These are phyloP conservation scores for Melanargia galathea DNA, from an alignment of 2,888 invertebrate species.

Conservation along the genomic window DNA sequence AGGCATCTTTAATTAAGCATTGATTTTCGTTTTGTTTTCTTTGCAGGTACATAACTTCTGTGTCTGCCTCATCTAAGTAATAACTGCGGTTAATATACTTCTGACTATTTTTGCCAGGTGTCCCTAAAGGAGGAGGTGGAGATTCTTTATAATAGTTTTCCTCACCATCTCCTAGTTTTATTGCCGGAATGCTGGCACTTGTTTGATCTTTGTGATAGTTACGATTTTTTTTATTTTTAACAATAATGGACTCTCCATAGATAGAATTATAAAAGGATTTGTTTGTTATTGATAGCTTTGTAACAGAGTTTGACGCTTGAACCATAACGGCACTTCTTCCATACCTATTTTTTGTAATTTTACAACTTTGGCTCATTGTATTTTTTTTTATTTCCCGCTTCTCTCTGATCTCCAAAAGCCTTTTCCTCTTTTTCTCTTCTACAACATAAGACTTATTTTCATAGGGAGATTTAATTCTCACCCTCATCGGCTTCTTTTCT, in stretches of 20 bases:
- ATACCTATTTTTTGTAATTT: conserved; percentile 60
- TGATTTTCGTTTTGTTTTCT: conserved; percentile 49
- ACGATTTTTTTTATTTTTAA: conserved; percentile 45
- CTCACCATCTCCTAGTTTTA: conserved; percentile 44
- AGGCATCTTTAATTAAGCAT: conserved; percentile 45
- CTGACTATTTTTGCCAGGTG: conserved; percentile 46
- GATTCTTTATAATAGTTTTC: conserved; percentile 44
- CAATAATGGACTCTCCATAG: conserved; percentile 58
- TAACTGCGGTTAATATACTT: conserved; percentile 62
- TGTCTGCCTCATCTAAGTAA: conserved; percentile 64
- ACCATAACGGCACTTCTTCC: conserved; percentile 55
- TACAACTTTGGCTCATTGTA: conserved; percentile 60
- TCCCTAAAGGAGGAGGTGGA: conserved; percentile 28
- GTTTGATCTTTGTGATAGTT: conserved; percentile 44
- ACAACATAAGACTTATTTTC: conserved; percentile 64
- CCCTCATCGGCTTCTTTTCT: conserved; percentile 55
- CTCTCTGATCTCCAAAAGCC: conserved; percentile 68
- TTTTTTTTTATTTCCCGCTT: conserved; percentile 66
- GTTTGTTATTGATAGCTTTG: conserved; percentile 73
- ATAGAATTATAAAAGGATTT: conserved; percentile 76
- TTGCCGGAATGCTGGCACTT: conserved; percentile 41
- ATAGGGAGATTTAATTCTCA: conserved; percentile 71
- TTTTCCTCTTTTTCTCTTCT: conserved; percentile 70
- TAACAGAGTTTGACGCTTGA: conserved; percentile 67
- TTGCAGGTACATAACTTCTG: conserved; percentile 61